phyloP scores from a whole-genome alignment of 2,888 invertebrate species.

The Scelioninae gen. 1 region DNA sequence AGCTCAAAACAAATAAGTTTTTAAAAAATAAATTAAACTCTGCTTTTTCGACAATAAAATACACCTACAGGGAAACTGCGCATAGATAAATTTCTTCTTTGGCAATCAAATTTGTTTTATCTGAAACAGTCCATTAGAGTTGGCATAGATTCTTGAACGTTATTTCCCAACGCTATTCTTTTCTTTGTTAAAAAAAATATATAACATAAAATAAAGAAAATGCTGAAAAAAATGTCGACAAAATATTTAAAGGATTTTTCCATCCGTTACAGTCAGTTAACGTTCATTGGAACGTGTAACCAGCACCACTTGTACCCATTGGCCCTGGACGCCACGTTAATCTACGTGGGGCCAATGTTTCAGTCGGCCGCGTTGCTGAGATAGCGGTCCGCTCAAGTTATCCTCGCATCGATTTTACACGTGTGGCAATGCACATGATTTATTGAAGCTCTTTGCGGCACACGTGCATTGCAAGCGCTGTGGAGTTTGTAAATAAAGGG shows the following conservation, averaged over 20 bases:
- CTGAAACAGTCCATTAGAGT: too few species aligned
- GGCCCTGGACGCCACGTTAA: conserved; percentile 39
- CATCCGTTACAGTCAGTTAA: conserved; percentile 32
- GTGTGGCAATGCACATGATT: conserved; percentile 49
- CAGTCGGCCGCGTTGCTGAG: conserved; percentile 38
- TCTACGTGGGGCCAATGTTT: conserved; percentile 40
- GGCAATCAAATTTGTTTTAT: too few species aligned
- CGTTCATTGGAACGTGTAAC: conserved; percentile 36
- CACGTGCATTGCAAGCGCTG: conserved; percentile 23
- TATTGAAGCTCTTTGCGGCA: conserved; percentile 26
- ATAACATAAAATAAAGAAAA: not conserved
- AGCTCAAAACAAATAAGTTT: too few species aligned
- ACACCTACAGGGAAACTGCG: too few species aligned
- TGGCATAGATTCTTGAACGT: too few species aligned
- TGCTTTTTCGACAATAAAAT: too few species aligned
- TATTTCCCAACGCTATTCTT: too few species aligned
- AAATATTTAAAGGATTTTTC: conserved; percentile 37
- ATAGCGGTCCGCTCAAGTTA: conserved; percentile 49
- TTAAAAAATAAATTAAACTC: too few species aligned
- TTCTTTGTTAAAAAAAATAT: not conserved
- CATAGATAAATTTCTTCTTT: too few species aligned
- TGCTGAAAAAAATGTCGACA: not conserved
- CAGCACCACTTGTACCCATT: conserved; percentile 29
- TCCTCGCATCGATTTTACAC: conserved; percentile 44
- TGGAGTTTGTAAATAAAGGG: conserved; percentile 46